Evolutionary conservation across 2,888 invertebrate genomes (phyloP), one percentile per base, ranked within the genome.

Genomic region (Himalopsyche japonica): DNA sequence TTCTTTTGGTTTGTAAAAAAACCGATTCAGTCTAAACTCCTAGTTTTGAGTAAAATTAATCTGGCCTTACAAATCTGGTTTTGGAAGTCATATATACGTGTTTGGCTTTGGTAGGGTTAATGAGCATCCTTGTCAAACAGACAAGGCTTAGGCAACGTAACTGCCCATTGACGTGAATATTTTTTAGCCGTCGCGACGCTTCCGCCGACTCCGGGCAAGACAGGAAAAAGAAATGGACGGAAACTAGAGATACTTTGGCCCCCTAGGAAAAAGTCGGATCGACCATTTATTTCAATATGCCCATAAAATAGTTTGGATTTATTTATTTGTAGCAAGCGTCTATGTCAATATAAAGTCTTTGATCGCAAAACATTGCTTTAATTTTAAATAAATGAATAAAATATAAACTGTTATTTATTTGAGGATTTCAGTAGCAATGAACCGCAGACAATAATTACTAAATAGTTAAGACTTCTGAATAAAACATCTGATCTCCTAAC

Each of bases 91-190:
- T 15, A 43, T 15, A 43, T 15, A 43, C 43, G 1, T 12, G 43
- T 43, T 43, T 24, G 24, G 24, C 20, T 10, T 57, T 20, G 57
- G 1, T 8, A 3, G 57, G 20, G 57, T 57, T 79, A 79, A 79
- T 79, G 79, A 79, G 79, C 79, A 43, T 79, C 47, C 79, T 79
- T 47, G 79, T 79, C 79, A 79, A 79, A 32, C 18, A 37, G 47
- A 79, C 27, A 37, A 3, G 43, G 43, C 47, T 79, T 79, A 79
- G 27, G 79, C 12, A n/a, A 79, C 57, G 57, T 20, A 57, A 57
- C 57, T 57, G 57, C 79, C 79, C 34, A 43, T 48, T 27, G 79
- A 32, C 34, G 79, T 79, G 47, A 79, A 79, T 79, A 79, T 79
- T 79, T 79, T 57, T 57, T 57, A 57, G 57, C 57, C 57, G 57